phyloP scores from a whole-genome alignment of 2,113 vertebrate genomes.

The Tympanuchus pallidicinctus region DNA sequence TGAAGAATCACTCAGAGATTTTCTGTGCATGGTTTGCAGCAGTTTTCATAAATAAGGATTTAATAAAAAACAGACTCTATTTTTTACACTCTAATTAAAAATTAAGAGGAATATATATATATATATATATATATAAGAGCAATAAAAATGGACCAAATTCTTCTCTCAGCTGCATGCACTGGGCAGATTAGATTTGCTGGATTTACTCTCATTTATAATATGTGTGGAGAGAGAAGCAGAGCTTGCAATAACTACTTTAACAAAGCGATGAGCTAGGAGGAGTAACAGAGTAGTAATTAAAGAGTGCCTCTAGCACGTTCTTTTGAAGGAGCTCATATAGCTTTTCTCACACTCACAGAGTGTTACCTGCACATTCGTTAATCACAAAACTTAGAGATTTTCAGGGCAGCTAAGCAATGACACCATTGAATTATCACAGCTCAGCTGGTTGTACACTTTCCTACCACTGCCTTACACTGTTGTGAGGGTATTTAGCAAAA shows the following conservation, averaged over 20 bases:
- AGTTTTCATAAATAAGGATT: constrained; percentile 65
- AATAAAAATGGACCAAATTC: constrained; percentile 2
- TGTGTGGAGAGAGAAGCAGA: background rate
- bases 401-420: background rate
- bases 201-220: constrained; percentile 25
- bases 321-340: background rate
- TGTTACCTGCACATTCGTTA: background rate
- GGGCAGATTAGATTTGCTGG: background rate
- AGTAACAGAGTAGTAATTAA: background rate
- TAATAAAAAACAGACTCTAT: constrained; percentile 57
- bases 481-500: background rate
- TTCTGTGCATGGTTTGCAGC: constrained; percentile 31
- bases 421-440: rapidly evolving
- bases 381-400: background rate
- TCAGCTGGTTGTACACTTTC: rapidly evolving
- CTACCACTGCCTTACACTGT: rapidly evolving
- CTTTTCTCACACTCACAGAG: background rate
- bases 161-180: background rate
- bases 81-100: constrained; percentile 68
- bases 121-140: background rate
- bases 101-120: background rate
- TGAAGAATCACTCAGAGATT: background rate
- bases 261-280: background rate
- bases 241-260: background rate
- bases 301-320: background rate